Evolutionary conservation across 2,797 vertebrate species (phyloP).

Genomic region (Vespertilio murinus): DNA sequence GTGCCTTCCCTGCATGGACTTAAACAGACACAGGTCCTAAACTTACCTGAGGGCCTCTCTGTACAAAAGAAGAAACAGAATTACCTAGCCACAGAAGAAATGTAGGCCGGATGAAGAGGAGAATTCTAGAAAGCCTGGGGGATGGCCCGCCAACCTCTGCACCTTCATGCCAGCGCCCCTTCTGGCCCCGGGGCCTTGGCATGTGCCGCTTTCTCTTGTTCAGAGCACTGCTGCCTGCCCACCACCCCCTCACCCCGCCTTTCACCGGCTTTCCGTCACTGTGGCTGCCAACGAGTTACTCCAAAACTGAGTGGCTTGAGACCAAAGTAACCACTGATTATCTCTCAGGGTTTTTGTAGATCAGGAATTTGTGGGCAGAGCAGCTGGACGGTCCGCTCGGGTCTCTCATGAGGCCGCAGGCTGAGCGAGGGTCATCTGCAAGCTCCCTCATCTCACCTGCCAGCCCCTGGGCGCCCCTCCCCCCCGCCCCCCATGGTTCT

Average conservation of each 20-base stretch:
- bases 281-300: not conserved
- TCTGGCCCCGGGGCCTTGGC: not conserved
- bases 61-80: not conserved
- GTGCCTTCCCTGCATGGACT: not conserved
- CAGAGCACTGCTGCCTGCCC: not conserved
- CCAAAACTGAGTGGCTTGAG: not conserved
- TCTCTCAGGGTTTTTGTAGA: not conserved
- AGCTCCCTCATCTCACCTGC: not conserved
- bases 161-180: not conserved
- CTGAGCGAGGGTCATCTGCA: not conserved
- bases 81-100: not conserved
- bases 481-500: not conserved
- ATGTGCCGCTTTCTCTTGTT: not conserved
- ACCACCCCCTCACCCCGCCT: not conserved
- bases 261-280: not conserved
- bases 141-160: not conserved
- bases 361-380: not conserved
- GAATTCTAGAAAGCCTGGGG: not conserved
- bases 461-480: no score
- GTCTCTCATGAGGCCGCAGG: not conserved
- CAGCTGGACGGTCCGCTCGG: not conserved
- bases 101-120: not conserved
- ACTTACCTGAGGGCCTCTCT: fast-evolving
- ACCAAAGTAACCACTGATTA: not conserved
- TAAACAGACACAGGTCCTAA: not conserved